These are phyloP conservation scores for Sphaerolaimus hirsutus DNA, from an alignment of 2,888 invertebrate genomes.

Conservation along the genomic window DNA sequence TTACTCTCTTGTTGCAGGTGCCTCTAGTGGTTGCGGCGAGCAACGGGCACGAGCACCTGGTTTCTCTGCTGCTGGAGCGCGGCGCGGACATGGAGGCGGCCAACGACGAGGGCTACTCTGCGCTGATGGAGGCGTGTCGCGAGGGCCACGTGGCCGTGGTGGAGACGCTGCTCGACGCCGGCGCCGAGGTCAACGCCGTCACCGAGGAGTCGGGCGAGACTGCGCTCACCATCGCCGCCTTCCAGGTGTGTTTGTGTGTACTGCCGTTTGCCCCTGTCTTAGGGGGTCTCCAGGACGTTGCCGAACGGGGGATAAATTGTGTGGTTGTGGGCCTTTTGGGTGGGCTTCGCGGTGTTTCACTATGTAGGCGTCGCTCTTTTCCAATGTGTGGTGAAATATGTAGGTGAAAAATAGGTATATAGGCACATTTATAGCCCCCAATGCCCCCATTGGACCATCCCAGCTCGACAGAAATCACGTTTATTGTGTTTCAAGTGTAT, in stretches of 20 bases:
- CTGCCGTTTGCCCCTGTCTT: too few species aligned
- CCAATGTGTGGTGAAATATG: too few species aligned
- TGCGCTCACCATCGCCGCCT: constrained; percentile 70
- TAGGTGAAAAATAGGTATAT: too few species aligned
- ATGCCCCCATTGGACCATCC: too few species aligned
- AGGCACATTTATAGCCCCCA: too few species aligned
- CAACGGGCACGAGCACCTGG: constrained; percentile 7
- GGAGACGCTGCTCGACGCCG: constrained; percentile 47
- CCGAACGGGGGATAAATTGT: too few species aligned
- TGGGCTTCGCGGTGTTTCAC: too few species aligned
- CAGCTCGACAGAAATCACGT: too few species aligned
- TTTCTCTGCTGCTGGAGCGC: constrained; percentile 65
- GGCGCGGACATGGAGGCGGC: constrained; percentile 76
- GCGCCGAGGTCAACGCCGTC: constrained; percentile 81
- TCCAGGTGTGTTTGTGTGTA: constrained; percentile 24
- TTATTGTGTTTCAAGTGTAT: too few species aligned
- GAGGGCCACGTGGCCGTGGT: constrained; percentile 98
- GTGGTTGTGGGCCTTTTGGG: too few species aligned
- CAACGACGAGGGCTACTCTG: constrained; percentile 96
- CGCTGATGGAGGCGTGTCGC: constrained; percentile 91
- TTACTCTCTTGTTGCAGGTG: background rate
- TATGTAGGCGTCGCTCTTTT: too few species aligned
- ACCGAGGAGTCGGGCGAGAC: constrained; percentile 97
- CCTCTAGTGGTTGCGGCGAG: background rate
- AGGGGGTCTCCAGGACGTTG: too few species aligned